A percentile compares a stretch with the other conserved stretches of the same genome.
phyloP scores from a whole-genome alignment of 2,113 vertebrate species.

The Coptodon bakossiorum region DNA sequence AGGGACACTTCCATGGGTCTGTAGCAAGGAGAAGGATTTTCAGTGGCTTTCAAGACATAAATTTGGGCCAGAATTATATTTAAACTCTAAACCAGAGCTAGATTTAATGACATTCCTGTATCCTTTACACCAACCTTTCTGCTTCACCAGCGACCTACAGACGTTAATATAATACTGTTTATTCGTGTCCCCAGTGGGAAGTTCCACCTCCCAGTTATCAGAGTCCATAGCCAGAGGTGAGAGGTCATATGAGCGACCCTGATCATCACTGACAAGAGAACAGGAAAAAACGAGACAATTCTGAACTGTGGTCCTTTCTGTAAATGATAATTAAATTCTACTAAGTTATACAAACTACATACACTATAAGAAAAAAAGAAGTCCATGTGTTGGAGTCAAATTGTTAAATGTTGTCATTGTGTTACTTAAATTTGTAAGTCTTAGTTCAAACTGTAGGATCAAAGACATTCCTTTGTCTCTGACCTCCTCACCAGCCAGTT shows the following conservation, averaged over 20 bases:
- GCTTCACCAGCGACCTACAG: constrained; percentile 84
- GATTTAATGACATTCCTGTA: neutral
- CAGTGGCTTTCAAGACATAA: neutral
- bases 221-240: constrained; percentile 80
- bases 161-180: constrained; percentile 85
- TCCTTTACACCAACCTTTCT: constrained; percentile 63
- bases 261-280: constrained; percentile 69
- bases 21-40: neutral
- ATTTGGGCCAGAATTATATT: neutral
- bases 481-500: neutral
- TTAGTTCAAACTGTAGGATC: neutral
- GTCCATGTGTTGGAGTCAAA: neutral
- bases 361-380: neutral
- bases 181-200: constrained; percentile 25
- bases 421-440: neutral
- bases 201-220: constrained; percentile 81
- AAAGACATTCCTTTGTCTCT: neutral
- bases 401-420: neutral
- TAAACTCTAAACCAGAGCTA: neutral
- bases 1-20: constrained; percentile 76
- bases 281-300: neutral
- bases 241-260: constrained; percentile 85
- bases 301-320: neutral
- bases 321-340: neutral
- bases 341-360: neutral